These are phyloP conservation scores for Drosophila sordidula DNA, from an alignment of 2,888 invertebrate genomes.

Conservation along the genomic window DNA sequence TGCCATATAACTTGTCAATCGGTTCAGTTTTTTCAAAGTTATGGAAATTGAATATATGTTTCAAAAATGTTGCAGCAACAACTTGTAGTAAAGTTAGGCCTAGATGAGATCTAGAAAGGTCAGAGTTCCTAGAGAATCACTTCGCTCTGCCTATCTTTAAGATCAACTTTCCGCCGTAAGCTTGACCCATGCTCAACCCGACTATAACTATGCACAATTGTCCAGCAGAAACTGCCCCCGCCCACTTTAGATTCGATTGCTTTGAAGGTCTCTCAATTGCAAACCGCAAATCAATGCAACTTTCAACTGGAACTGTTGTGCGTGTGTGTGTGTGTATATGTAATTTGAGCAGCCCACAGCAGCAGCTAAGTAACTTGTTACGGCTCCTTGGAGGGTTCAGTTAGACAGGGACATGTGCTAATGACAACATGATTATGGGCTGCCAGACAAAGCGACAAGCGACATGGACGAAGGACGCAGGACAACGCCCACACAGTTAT, in stretches of 20 bases:
- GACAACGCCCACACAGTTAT: constrained; percentile 74
- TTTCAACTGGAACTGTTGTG: constrained; percentile 33
- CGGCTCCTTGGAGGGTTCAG: constrained; percentile 30
- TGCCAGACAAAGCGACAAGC: constrained; percentile 50
- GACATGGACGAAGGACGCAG: constrained; percentile 14
- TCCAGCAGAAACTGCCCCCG: neutral
- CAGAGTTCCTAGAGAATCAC: neutral
- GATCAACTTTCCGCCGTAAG: neutral
- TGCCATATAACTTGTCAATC: too few relatives aligned
- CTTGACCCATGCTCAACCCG: neutral
- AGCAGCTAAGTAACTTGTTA: constrained; percentile 19
- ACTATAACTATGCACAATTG: neutral
- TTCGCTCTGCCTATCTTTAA: too few relatives aligned
- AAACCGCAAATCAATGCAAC: constrained; percentile 37
- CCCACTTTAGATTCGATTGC: constrained; percentile 6
- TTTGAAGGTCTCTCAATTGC: constrained; percentile 20
- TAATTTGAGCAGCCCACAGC: constrained; percentile 55
- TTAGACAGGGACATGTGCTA: constrained; percentile 57
- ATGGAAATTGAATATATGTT: too few relatives aligned
- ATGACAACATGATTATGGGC: constrained; percentile 74
- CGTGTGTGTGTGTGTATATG: constrained; percentile 1
- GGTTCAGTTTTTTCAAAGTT: too few relatives aligned
- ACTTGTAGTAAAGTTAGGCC: too few relatives aligned
- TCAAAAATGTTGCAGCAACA: too few relatives aligned
- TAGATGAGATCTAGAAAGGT: too few relatives aligned